Conservation (phyloP, 2,113 vertebrate genomes). For the Craseonycteris thonglongyai region DNA sequence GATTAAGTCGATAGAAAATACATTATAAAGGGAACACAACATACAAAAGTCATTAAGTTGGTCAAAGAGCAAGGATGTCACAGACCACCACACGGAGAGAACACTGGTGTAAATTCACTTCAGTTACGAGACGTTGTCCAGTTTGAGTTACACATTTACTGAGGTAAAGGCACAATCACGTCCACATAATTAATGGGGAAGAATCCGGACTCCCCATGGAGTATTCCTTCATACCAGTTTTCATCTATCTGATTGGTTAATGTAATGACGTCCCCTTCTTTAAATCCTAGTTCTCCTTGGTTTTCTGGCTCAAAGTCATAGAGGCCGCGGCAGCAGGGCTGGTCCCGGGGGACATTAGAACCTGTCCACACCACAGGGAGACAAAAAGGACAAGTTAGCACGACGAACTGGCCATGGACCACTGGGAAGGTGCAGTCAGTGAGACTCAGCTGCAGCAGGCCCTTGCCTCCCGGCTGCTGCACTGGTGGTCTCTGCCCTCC, state of each 20-base stretch:
- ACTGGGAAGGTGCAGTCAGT: fast-evolving
- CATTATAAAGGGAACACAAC: conserved; percentile 79
- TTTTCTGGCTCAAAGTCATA: conserved; percentile 97
- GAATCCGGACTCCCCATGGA: conserved; percentile 90
- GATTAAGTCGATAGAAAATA: conserved; percentile 83
- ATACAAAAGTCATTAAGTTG: conserved; percentile 81
- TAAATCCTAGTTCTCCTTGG: conserved; percentile 94
- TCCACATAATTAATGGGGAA: conserved; percentile 96
- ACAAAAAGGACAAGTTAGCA: conserved; percentile 34
- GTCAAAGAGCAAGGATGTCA: conserved; percentile 81
- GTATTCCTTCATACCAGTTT: conserved; percentile 96
- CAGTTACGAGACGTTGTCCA: conserved; percentile 67
- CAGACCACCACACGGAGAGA: conserved; percentile 78
- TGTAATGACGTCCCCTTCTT: conserved; percentile 94
- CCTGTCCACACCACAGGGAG: conserved; percentile 77
- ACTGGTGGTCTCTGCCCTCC: neutral
- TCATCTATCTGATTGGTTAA: conserved; percentile 95
- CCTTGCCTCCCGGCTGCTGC: fast-evolving
- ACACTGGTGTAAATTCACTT: conserved; percentile 74
- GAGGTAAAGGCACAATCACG: conserved; percentile 91
- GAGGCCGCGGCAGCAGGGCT: conserved; percentile 93
- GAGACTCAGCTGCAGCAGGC: neutral
- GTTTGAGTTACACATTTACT: conserved; percentile 77
- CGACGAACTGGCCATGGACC: fast-evolving
- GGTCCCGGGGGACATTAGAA: conserved; percentile 83